These are phyloP conservation scores for Leistus spinibarbis DNA, from an alignment of 2,888 invertebrate genomes.

Conservation along the genomic window DNA sequence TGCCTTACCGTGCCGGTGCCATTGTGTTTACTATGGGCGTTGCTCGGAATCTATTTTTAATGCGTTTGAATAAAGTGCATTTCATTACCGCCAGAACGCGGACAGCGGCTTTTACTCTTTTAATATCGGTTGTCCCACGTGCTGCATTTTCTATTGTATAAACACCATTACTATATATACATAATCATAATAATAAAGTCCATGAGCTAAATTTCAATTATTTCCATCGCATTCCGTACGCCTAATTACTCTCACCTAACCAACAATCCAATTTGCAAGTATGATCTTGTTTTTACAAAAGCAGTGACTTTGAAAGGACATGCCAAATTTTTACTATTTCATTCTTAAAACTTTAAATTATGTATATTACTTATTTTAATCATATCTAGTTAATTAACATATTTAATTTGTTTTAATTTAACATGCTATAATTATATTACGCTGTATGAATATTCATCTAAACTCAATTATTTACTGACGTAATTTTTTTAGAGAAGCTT, in stretches of 20 bases:
- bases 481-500: too few species aligned
- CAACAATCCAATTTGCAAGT: too few species aligned
- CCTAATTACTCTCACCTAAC: neutral
- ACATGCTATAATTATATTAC: neutral
- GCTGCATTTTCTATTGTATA: neutral
- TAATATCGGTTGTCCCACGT: neutral
- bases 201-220: neutral
- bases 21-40: neutral
- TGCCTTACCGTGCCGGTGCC: neutral
- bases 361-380: neutral
- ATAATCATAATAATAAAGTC: neutral
- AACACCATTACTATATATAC: too few species aligned
- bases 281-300: too few species aligned
- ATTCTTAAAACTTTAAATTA: neutral
- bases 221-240: neutral
- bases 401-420: neutral
- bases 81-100: neutral
- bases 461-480: neutral
- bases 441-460: neutral
- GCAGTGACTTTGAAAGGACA: too few species aligned
- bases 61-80: neutral
- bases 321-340: neutral
- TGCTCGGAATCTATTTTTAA: neutral
- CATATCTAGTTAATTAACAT: neutral
- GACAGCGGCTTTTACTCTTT: neutral